Evolutionary conservation across 2,888 invertebrate species (phyloP), one percentile per base, ranked within the genome.

Genomic region (Tipula confusa): DNA sequence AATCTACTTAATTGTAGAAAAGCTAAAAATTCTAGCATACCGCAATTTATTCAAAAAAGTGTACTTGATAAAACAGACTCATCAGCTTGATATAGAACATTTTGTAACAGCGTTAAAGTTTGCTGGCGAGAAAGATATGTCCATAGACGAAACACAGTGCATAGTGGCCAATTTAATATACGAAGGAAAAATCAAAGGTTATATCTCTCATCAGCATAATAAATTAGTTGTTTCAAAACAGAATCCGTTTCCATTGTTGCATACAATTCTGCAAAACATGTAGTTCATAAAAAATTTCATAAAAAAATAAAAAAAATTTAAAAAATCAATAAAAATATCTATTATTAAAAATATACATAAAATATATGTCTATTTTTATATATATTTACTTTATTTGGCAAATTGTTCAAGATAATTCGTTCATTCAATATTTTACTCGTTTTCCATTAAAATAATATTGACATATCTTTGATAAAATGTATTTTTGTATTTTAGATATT

Each of bases 191-290:
- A 97, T 99, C 86, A 98, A 98, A 89, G 99, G 99, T 0, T 99
- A 99, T 89, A 97, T 99, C 87, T 98, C 98, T 0, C 95, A 97
- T 90, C 96, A 97, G 86, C 98, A 99, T 90, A 95, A 98, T 88
- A 98, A 98, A 90, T 92, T 99, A 84, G 99, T 99, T 82, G 96
- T 99, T 81, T 98, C 98, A 87, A 99, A 99, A 89, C 96, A 97
- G 88, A 97, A 97, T 91, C 96, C 99, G 0, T 99, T 99, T 89
- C 99, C 99, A 2, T 90, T 93, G 13, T 89, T 95, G 64, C 93
- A 94, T 85, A 92, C 92, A 2, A 64, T 64, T 64, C 24, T 6
- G 24, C 64, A 64, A 64, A 64, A 64, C 85, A 91, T 94, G 86
- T 91, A 64, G 13, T 15, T 15, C n/a, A n/a, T n/a, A n/a, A n/a